These are phyloP conservation scores for Recurvirostra avosetta DNA, from an alignment of 2,113 vertebrate species.

Conservation along the genomic window DNA sequence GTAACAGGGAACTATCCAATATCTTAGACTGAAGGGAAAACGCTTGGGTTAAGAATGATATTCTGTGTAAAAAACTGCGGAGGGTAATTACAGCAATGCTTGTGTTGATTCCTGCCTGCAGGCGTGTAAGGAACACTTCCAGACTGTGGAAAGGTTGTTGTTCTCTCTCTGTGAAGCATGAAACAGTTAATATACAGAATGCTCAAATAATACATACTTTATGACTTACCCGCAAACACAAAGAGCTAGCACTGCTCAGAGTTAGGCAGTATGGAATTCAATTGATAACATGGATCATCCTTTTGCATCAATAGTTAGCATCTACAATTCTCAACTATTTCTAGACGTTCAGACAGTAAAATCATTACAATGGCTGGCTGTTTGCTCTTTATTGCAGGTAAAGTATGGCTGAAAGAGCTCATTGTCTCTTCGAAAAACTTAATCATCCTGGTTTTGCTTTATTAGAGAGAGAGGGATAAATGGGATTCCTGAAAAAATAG, in stretches of 20 bases:
- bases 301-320: background rate
- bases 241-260: background rate
- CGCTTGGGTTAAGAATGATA: constrained; percentile 53
- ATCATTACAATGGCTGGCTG: background rate
- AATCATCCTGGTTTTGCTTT: background rate
- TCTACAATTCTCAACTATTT: background rate
- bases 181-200: background rate
- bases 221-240: background rate
- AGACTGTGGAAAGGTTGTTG: background rate
- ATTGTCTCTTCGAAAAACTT: background rate
- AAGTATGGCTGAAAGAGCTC: background rate
- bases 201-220: background rate
- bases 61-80: background rate
- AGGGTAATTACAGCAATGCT: constrained; percentile 48
- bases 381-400: background rate
- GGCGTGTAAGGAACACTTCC: background rate
- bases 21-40: constrained; percentile 53
- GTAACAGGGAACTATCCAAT: constrained; percentile 41
- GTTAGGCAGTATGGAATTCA: background rate
- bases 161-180: background rate
- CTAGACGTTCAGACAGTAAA: background rate
- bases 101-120: background rate
- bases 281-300: background rate
- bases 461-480: background rate
- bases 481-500: background rate